phyloP scores from a whole-genome alignment of 1,140 invertebrate genomes.

The Probaryconus sp. region DNA sequence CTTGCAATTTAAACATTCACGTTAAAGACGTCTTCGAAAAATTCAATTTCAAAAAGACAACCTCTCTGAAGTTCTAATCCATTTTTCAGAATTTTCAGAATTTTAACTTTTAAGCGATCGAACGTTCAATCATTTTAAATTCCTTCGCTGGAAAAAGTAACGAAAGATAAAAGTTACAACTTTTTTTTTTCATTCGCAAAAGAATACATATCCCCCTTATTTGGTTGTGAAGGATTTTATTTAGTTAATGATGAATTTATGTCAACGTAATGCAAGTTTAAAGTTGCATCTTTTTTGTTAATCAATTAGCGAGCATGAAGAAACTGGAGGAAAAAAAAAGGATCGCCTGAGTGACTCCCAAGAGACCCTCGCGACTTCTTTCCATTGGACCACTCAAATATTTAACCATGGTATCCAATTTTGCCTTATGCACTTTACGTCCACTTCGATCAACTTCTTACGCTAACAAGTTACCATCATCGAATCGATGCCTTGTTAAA shows the following conservation, averaged over 20 bases:
- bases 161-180: no score
- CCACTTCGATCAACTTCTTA: conserved; percentile 55
- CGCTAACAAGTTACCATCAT: conserved; percentile 52
- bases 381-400: conserved; percentile 69
- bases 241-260: conserved; percentile 4
- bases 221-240: no score
- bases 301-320: conserved; percentile 33
- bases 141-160: no score
- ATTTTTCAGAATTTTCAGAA: no score
- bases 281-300: conserved; percentile 34
- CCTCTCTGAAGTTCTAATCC: no score
- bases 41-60: no score
- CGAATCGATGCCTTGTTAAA: conserved; percentile 35
- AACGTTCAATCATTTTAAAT: no score
- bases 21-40: no score
- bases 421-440: conserved; percentile 59
- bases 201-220: no score
- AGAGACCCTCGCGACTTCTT: conserved; percentile 53
- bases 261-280: neutral
- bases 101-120: no score
- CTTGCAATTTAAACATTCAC: conserved; percentile 40
- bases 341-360: conserved; percentile 33
- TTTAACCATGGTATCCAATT: conserved; percentile 73
- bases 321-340: conserved; percentile 17
- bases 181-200: no score